Evolutionary conservation across 2,797 vertebrate species (phyloP), one percentile per base, ranked within the genome.

Genomic region (Eleutherodactylus coqui): DNA sequence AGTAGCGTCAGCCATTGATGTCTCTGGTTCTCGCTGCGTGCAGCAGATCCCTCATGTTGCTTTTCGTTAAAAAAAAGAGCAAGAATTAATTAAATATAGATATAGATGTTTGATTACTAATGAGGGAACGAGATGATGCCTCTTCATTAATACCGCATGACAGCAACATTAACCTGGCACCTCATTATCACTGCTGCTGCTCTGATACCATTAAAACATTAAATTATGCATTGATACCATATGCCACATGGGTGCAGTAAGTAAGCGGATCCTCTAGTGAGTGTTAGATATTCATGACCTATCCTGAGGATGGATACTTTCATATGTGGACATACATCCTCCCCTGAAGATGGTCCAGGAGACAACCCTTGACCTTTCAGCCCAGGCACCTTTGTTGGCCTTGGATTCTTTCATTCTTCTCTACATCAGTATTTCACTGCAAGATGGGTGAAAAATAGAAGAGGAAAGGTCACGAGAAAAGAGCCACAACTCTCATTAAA

Each of bases 361-460:
- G 87, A n/a, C 85, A 88, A 90, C 90, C 90, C 67, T 81, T 88
- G 87, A 85, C 89, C 90, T 92, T 90, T 92, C 93, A 92, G 7
- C 88, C 92, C 88, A 3, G 10, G 90, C 90, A 83, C 90, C 89
- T 89, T 89, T 89, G 90, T 90, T 90, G 89, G 90, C 89, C 88
- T 90, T 53, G 89, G 91, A 91, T 92, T 90, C 91, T 90, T 93
- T 93, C 91, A 93, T 91, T 92, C 92, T 92, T 93, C 92, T 93
- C 91, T 91, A 13, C 90, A 93, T 84, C 89, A 78, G 90, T 93
- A 90, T 91, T 80, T 5, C 79, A 5, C 86, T 9, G 32, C 75
- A 14, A 89, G 90, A 90, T 88, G 55, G 90, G 90, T 19, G 5
- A 84, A 85, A 87, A 76, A 70, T 72, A 85, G 58, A 85, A 87